A percentile compares a stretch with the other conserved stretches of the same genome.
phyloP scores from a whole-genome alignment of 2,888 invertebrate species.

The Erebia epiphron region DNA sequence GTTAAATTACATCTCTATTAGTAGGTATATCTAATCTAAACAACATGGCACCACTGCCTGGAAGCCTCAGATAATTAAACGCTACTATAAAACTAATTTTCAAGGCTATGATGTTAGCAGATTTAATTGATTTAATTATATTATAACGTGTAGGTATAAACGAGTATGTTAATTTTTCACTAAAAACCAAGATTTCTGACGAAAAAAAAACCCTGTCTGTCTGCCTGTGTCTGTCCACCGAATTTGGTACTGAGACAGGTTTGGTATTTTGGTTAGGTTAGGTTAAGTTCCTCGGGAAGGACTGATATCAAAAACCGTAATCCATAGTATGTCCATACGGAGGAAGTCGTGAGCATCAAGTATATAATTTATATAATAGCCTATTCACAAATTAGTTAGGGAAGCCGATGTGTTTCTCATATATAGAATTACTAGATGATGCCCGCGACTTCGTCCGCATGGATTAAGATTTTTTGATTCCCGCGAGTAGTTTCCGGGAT shows the following conservation, averaged over 20 bases:
- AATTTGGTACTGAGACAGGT: too few species aligned
- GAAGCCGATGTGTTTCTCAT: not conserved
- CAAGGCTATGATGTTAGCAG: slow-evolving; percentile 25
- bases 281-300: too few species aligned
- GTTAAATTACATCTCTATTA: slow-evolving; percentile 1
- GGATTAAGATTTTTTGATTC: too few species aligned
- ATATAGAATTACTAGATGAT: not conserved
- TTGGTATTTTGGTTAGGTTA: too few species aligned
- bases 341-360: too few species aligned
- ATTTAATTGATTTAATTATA: slow-evolving; percentile 6
- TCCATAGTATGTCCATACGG: too few species aligned
- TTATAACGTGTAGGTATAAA: not conserved
- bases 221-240: too few species aligned
- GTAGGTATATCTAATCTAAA: slow-evolving; percentile 12
- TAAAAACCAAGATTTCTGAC: not conserved
- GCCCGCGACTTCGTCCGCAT: too few species aligned
- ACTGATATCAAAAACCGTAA: too few species aligned
- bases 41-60: not conserved
- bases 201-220: too few species aligned
- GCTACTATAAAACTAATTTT: slow-evolving; percentile 11
- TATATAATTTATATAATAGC: too few species aligned
- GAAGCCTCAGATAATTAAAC: slow-evolving; percentile 5
- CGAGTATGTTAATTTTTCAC: not conserved
- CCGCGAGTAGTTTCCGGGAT: too few species aligned
- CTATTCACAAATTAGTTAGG: not conserved